phyloP scores from a whole-genome alignment of 2,888 invertebrate species.

The Lasioglossum marginatum region DNA sequence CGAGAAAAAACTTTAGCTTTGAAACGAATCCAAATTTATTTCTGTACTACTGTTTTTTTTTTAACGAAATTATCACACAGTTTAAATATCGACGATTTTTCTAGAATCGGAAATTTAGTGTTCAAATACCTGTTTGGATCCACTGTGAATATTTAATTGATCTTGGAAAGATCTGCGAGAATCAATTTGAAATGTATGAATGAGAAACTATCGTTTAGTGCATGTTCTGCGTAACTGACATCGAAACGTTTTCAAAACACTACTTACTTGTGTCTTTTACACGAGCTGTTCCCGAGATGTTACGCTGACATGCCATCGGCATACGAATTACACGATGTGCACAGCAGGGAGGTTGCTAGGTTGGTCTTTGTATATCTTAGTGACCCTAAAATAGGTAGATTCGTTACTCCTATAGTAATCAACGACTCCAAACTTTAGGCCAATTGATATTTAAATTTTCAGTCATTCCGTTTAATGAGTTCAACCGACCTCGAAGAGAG shows the following conservation, averaged over 20 bases:
- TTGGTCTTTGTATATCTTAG: conserved; percentile 8
- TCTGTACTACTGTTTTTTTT: not conserved
- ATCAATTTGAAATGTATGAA: not conserved
- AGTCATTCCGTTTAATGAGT: not conserved
- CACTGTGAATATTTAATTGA: not conserved
- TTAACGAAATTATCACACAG: not conserved
- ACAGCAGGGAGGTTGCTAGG: conserved; percentile 1
- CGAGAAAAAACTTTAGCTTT: too few species aligned
- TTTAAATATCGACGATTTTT: not conserved
- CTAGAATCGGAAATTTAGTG: not conserved
- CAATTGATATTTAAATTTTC: not conserved
- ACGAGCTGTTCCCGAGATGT: conserved; percentile 5
- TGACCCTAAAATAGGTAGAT: conserved; percentile 10
- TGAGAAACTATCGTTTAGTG: not conserved
- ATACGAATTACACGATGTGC: conserved; percentile 1
- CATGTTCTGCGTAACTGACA: not conserved
- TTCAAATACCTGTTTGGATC: not conserved
- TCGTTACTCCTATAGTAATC: not conserved
- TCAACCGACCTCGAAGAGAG: not conserved
- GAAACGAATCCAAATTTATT: too few species aligned
- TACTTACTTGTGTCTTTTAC: not conserved
- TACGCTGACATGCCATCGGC: conserved; percentile 2
- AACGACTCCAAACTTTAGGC: not conserved
- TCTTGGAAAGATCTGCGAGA: not conserved
- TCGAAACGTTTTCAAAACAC: conserved; percentile 6